phyloP scores from a whole-genome alignment of 2,113 vertebrate species.

The Oreocharis arfaki region DNA sequence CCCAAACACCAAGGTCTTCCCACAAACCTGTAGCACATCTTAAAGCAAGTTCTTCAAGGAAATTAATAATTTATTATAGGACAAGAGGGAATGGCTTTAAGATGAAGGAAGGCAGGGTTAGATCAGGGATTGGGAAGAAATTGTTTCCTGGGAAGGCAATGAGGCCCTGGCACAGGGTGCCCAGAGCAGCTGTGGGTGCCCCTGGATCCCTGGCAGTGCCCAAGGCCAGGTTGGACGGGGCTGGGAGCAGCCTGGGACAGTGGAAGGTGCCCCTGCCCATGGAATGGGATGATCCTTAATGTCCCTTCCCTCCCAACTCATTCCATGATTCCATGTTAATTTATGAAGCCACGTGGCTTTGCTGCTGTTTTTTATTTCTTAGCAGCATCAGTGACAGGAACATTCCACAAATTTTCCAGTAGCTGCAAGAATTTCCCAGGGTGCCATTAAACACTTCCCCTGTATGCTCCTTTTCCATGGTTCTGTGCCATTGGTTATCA shows the following conservation, averaged over 20 bases:
- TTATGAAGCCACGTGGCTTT: fast-evolving
- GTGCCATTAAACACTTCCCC: neutral
- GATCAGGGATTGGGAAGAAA: neutral
- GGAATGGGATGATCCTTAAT: neutral
- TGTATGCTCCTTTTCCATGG: neutral
- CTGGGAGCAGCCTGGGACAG: neutral
- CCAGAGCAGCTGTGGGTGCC: neutral
- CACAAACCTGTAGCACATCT: neutral
- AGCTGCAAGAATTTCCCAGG: neutral
- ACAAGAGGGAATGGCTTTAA: neutral
- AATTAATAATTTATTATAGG: neutral
- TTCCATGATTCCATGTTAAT: neutral
- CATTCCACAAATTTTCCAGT: neutral
- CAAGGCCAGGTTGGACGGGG: neutral
- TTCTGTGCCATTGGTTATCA: neutral
- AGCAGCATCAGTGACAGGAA: neutral
- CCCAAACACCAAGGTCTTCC: neutral
- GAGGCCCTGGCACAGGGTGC: neutral
- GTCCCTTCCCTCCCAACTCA: neutral
- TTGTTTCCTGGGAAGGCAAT: fast-evolving
- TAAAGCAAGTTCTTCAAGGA: neutral
- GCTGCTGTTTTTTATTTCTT: neutral
- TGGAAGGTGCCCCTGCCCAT: neutral
- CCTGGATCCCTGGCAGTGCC: neutral
- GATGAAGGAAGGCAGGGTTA: too few species aligned